Percentiles rank a stretch among this genome's conserved stretches.
These are phyloP conservation scores for Lasioglossum villosulum DNA, from an alignment of 2,888 invertebrate species.

Conservation along the genomic window DNA sequence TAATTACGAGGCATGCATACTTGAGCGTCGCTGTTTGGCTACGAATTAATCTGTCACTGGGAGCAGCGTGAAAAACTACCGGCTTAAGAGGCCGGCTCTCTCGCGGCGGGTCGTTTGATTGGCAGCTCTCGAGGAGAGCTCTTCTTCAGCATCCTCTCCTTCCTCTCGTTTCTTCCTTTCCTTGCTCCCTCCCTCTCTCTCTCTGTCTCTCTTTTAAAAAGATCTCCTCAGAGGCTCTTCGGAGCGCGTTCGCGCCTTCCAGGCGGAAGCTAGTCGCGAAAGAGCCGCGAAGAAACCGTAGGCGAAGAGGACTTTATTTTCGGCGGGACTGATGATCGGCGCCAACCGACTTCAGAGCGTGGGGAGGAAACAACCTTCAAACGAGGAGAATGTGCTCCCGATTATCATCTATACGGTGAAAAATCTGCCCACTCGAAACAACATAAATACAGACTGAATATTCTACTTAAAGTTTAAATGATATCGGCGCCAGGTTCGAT, in stretches of 20 bases:
- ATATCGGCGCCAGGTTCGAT: too few species aligned
- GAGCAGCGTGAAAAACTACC: conserved; percentile 70
- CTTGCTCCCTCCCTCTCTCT: conserved; percentile 27
- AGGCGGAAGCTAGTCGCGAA: conserved; percentile 62
- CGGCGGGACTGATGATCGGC: conserved; percentile 64
- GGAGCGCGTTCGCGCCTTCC: conserved; percentile 55
- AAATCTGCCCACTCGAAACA: neutral
- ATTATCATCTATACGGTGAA: neutral
- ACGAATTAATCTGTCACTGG: conserved; percentile 73
- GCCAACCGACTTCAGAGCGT: conserved; percentile 19
- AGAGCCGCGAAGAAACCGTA: conserved; percentile 10
- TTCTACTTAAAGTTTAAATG: too few species aligned
- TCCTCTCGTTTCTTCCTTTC: neutral
- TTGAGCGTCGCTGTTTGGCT: conserved; percentile 68
- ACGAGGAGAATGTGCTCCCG: neutral
- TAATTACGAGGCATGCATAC: conserved; percentile 63
- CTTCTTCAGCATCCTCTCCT: conserved; percentile 45
- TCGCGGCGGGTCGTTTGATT: conserved; percentile 70
- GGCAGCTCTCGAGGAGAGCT: conserved; percentile 72
- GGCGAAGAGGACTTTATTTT: conserved; percentile 71
- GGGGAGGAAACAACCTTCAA: neutral
- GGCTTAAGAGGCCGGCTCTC: conserved; percentile 70
- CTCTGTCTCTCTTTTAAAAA: conserved; percentile 54
- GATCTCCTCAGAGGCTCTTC: conserved; percentile 44
- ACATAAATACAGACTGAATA: neutral